Evolutionary conservation across 2,113 vertebrate species (phyloP).

Genomic region (Bufo gargarizans): DNA sequence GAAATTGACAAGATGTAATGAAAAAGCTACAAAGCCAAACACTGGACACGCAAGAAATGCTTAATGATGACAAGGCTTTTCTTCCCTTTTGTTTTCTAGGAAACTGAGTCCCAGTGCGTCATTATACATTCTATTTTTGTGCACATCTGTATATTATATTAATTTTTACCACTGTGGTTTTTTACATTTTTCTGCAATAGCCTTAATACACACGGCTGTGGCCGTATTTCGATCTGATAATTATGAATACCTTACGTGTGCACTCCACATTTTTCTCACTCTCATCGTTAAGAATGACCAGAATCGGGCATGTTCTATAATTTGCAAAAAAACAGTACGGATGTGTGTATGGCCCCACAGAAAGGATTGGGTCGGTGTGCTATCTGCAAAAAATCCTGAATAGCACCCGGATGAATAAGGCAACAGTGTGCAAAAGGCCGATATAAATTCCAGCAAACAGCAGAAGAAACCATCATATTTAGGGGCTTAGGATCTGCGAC

Average conservation of each 20-base stretch:
- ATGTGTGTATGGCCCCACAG: too few relatives aligned
- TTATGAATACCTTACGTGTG: background rate
- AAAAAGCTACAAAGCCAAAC: slow-evolving; percentile 33
- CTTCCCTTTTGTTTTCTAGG: background rate
- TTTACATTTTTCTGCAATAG: background rate
- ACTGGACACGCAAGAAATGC: background rate
- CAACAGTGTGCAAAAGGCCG: too few relatives aligned
- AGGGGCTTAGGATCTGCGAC: too few relatives aligned
- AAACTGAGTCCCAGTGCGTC: background rate
- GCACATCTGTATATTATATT: background rate
- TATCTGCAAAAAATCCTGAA: too few relatives aligned
- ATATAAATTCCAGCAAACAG: too few relatives aligned
- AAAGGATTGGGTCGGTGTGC: too few relatives aligned
- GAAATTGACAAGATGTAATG: slow-evolving; percentile 40
- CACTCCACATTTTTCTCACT: background rate
- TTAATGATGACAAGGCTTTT: background rate
- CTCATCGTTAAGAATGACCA: too few relatives aligned
- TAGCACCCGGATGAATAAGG: too few relatives aligned
- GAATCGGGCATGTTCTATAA: too few relatives aligned
- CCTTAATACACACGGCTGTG: too few relatives aligned
- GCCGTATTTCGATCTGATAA: background rate
- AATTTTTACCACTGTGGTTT: background rate
- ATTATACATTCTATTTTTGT: background rate
- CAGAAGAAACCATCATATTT: too few relatives aligned
- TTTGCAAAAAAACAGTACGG: too few relatives aligned